Evolutionary conservation across 2,113 vertebrate species (phyloP).

Genomic region (Macquaria ambigua): DNA sequence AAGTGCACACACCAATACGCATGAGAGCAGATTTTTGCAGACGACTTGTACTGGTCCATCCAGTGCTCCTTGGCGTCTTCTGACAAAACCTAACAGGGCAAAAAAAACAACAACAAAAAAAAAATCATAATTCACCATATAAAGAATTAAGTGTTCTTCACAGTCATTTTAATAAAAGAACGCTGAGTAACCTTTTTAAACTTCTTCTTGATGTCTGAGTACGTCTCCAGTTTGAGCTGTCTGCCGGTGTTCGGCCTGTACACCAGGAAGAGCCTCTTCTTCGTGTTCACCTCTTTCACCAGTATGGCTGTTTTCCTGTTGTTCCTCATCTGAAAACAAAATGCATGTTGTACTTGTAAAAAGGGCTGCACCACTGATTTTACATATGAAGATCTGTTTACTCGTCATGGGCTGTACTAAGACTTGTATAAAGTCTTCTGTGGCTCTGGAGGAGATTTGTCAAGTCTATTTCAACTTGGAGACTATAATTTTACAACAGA

Average conservation of each 20-base stretch:
- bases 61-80: constrained; percentile 95
- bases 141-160: neutral
- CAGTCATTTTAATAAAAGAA: neutral
- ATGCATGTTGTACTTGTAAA: neutral
- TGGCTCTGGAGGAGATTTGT: too few relatives aligned
- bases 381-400: too few relatives aligned
- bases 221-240: constrained; percentile 95
- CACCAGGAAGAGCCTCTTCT: constrained; percentile 96
- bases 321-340: constrained; percentile 90
- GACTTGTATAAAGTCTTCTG: neutral
- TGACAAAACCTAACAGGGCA: constrained; percentile 88
- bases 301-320: constrained; percentile 97
- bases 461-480: neutral
- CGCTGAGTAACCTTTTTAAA: constrained; percentile 91
- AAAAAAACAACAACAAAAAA: neutral
- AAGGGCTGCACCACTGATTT: neutral
- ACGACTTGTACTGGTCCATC: constrained; percentile 94
- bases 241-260: constrained; percentile 97
- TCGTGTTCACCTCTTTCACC: constrained; percentile 95
- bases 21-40: constrained; percentile 95
- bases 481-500: too few relatives aligned
- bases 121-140: neutral
- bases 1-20: constrained; percentile 91
- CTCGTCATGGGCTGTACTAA: neutral
- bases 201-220: constrained; percentile 94